A percentile compares a stretch with the other conserved stretches of the same genome.
Conservation (phyloP, 2,797 vertebrate species). For the Propithecus deckenii region DNA sequence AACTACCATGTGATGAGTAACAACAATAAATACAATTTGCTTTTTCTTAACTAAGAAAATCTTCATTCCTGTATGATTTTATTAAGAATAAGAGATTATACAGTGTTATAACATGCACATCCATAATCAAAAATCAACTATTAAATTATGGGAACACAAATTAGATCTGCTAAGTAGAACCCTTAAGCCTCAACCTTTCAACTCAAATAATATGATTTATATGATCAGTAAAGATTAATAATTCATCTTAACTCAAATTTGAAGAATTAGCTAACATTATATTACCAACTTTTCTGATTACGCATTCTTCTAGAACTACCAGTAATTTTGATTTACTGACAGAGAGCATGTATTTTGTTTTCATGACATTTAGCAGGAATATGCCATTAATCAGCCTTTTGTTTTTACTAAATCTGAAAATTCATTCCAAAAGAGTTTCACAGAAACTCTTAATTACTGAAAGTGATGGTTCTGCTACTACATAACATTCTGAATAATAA, state of each 20-base stretch:
- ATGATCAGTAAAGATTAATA: slow-evolving; percentile 42
- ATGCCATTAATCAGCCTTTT: slow-evolving; percentile 68
- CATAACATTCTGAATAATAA: slow-evolving; percentile 64
- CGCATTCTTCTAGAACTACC: slow-evolving; percentile 58
- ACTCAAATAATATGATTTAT: slow-evolving; percentile 7
- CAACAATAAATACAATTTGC: background rate
- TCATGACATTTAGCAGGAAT: slow-evolving; percentile 69
- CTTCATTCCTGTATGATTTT: background rate
- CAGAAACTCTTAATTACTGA: slow-evolving; percentile 51
- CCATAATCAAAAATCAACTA: background rate
- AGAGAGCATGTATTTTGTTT: slow-evolving; percentile 47
- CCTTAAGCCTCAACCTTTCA: background rate
- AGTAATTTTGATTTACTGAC: slow-evolving; percentile 59
- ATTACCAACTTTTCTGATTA: slow-evolving; percentile 63
- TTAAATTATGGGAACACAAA: background rate
- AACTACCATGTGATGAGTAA: background rate
- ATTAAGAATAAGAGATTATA: background rate
- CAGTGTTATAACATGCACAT: background rate
- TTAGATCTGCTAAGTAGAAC: background rate
- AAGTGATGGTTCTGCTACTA: background rate
- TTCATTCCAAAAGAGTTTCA: slow-evolving; percentile 65
- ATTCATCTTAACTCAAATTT: slow-evolving; percentile 51
- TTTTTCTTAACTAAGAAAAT: background rate
- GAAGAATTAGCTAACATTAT: slow-evolving; percentile 31
- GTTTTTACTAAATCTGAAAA: slow-evolving; percentile 62